These are phyloP conservation scores for Erebia aethiops DNA, from an alignment of 2,888 invertebrate genomes.

Conservation along the genomic window DNA sequence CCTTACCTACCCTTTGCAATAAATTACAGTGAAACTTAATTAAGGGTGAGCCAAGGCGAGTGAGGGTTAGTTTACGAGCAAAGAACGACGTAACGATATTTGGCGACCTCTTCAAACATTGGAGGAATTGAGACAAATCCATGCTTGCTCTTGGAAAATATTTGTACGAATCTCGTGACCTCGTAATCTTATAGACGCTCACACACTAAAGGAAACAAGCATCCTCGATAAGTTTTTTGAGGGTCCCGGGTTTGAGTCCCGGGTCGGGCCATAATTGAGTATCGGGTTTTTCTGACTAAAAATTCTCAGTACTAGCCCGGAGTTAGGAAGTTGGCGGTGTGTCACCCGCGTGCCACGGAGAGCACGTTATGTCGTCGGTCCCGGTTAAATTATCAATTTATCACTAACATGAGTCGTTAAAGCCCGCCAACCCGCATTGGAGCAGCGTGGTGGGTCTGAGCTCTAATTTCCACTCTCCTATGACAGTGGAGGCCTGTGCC, in stretches of 20 bases:
- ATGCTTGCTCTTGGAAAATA: constrained; percentile 42
- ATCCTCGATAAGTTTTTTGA: not conserved
- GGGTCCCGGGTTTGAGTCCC: not conserved
- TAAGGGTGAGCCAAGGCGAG: constrained; percentile 49
- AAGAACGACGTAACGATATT: constrained; percentile 66
- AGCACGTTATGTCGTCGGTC: too few species aligned
- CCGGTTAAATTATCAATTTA: too few species aligned
- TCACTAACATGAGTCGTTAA: too few species aligned
- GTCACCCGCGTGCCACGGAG: too few species aligned
- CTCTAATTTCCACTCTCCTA: too few species aligned
- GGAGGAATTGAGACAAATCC: constrained; percentile 51
- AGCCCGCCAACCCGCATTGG: too few species aligned
- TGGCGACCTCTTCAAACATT: constrained; percentile 66
- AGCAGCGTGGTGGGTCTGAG: too few species aligned
- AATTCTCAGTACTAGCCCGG: too few species aligned
- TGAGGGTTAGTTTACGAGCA: constrained; percentile 59
- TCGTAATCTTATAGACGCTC: constrained; percentile 10
- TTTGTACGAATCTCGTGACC: constrained; percentile 35
- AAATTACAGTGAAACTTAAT: constrained; percentile 57
- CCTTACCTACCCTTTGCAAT: constrained; percentile 7
- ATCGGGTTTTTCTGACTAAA: too few species aligned
- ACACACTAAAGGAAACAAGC: not conserved
- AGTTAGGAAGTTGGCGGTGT: too few species aligned
- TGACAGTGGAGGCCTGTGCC: too few species aligned
- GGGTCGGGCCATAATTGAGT: too few species aligned